Evolutionary conservation across 2,888 invertebrate genomes (phyloP).

Genomic region (Conus canariensis): DNA sequence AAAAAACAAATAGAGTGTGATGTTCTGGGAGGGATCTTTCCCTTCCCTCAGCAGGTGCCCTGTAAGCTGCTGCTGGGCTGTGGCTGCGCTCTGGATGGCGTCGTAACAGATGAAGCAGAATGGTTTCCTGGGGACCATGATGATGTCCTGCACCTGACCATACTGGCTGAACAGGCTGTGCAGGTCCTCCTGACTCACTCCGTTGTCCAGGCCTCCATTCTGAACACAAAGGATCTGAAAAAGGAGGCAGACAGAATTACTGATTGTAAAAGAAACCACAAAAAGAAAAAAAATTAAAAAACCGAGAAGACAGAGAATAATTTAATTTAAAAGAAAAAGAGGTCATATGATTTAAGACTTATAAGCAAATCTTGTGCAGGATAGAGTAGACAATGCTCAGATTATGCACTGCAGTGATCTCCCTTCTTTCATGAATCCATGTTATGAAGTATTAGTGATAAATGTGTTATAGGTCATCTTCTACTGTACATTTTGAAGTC

Average conservation of each 20-base stretch:
- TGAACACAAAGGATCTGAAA: conserved; percentile 87
- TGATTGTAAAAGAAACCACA: too few relatives aligned
- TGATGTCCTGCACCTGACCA: conserved; percentile 83
- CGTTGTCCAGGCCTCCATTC: conserved; percentile 92
- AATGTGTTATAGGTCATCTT: too few relatives aligned
- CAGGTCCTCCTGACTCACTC: conserved; percentile 85
- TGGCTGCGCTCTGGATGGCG: conserved; percentile 79
- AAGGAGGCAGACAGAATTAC: conserved; percentile 42
- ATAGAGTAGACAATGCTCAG: too few relatives aligned
- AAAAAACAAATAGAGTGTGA: conserved; percentile 84
- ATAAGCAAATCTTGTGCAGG: too few relatives aligned
- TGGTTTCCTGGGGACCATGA: conserved; percentile 89
- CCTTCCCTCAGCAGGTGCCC: conserved; percentile 78
- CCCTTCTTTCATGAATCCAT: too few relatives aligned
- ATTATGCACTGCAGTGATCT: too few relatives aligned
- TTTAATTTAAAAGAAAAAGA: too few relatives aligned
- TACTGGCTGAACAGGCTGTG: conserved; percentile 81
- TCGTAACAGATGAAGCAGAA: conserved; percentile 87
- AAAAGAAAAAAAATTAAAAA: too few relatives aligned
- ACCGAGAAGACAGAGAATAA: too few relatives aligned
- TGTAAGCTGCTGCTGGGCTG: conserved; percentile 58
- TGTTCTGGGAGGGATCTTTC: conserved; percentile 70
- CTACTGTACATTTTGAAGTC: too few relatives aligned
- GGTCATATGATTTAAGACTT: too few relatives aligned
- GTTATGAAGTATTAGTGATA: too few relatives aligned